Base-by-base conservation (phyloP, 2,113 vertebrate genomes). In the Chaetura pelagica region DNA sequence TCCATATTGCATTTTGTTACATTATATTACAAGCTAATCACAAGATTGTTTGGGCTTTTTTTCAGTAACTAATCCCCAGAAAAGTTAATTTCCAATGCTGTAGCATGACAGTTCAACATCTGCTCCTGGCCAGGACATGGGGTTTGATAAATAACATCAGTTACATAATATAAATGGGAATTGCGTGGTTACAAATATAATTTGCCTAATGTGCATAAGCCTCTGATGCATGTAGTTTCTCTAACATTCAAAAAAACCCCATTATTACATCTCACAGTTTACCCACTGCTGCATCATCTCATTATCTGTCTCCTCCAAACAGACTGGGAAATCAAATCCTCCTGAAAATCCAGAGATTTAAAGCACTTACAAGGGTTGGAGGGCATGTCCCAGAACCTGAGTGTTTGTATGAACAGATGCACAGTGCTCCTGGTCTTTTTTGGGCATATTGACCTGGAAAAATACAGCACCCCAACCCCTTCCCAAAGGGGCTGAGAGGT, bases 81-180 rank as follows among this genome's bases (percentile, higher is more conserved):
- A 89, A 94, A 87, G 40, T 82, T 94, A 19, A 92, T 94, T 95
- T 91, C 69, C 27, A 73, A 19, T 3, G 2, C 21, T 9, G 22
- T 13, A 40, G 46, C 1, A 0, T 0, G 8, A 64, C 49, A 46
- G 58, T 66, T 84, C 57, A 61, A 46, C 84, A 95, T 91, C 94
- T 94, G 93, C 58, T 93, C 58, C 34, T 62, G 84, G 69, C 49
- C 38, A 46, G 44, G 34, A 9, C 29, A 6, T 12, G 32, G 54
- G 22, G 27, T 54, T 91, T 94, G 93, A 96, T 87, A 96, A 96
- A 97, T 84, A 51, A 46, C 81, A 73, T 64, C 69, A 64, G 87
- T 95, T 93, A 69, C 69, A 79, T 72, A 87, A 96, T 35, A 73
- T 52, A 92, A 87, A 69, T 85, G 84, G 54, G 75, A 93, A 96